These are phyloP conservation scores for Vandiemenella viatica DNA, from an alignment of 2,888 invertebrate species.

Conservation along the genomic window DNA sequence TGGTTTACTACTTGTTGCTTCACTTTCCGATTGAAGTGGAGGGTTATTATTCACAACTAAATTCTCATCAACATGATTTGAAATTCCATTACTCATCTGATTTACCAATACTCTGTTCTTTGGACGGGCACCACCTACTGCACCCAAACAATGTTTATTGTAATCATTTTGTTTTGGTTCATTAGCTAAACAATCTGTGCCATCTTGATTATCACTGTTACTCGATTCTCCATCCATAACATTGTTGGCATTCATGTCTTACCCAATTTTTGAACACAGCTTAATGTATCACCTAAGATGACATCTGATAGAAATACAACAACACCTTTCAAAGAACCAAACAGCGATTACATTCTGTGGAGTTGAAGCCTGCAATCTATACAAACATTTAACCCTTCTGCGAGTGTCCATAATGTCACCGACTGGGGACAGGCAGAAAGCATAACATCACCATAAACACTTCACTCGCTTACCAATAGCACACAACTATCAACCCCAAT, in stretches of 20 bases:
- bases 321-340: too few species aligned
- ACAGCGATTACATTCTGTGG: too few species aligned
- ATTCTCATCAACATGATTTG: conserved; percentile 3
- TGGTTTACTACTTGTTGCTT: not conserved
- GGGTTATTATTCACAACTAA: conserved; percentile 17
- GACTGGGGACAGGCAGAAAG: too few species aligned
- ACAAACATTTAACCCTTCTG: too few species aligned
- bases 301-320: too few species aligned
- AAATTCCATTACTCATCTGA: conserved; percentile 15
- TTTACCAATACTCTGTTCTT: conserved; percentile 14
- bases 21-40: not conserved
- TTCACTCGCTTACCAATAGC: too few species aligned
- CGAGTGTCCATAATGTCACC: too few species aligned
- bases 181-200: conserved; percentile 2
- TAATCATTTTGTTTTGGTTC: conserved; percentile 13
- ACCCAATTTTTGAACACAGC: too few species aligned
- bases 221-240: conserved; percentile 13
- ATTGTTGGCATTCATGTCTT: conserved; percentile 10
- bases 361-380: too few species aligned
- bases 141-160: conserved; percentile 9
- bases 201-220: conserved; percentile 5
- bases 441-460: too few species aligned
- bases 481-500: too few species aligned
- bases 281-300: too few species aligned
- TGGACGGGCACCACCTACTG: conserved; percentile 16